Evolutionary conservation across 2,888 invertebrate genomes (phyloP), one percentile per base, ranked within the genome.

Genomic region (Leucophenga montana): DNA sequence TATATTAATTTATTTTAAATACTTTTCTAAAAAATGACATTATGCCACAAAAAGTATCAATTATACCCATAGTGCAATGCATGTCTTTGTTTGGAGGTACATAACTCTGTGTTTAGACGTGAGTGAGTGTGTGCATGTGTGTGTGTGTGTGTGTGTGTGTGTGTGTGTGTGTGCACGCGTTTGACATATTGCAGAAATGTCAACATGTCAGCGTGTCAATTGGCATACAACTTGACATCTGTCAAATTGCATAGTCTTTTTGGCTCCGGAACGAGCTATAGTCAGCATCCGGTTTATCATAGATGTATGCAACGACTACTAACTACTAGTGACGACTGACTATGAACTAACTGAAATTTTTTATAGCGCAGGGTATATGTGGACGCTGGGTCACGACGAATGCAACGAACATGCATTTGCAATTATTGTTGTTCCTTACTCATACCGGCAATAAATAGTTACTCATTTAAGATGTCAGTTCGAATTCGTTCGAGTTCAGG

Each of bases 151-250:
- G 31, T 46, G 18, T 62, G 59, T 33, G 53, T 65, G 50, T 44
- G 61, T 61, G 53, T 61, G 44, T 67, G 66, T 33, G n/a, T 31
- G 64, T 71, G 67, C 54, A 1, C 27, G 66, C 69, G 53, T 46
- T 69, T 73, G 59, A 77, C 76, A 59, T 8, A 33, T 59, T 59
- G 73, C 77, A 74, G 71, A 73, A 77, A 66, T 73, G 70, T 75
- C 27, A 59, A 59, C 59, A 59, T 59, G 59, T 59, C 59, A 59
- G n/a, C 33, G 31, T 59, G 59, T 59, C 59, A 31, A 59, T 59
- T 59, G 59, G 33, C 59, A 59, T 16, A 59, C 59, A 59, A 59
- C 59, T 59, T 59, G 59, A 59, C 56, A 27, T 56, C 56, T 56
- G 56, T 27, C 56, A 56, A 56, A 56, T 56, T 56, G 56, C 56